Base-by-base conservation (phyloP, 2,113 vertebrate genomes). In the Poeciliopsis retropinna region DNA sequence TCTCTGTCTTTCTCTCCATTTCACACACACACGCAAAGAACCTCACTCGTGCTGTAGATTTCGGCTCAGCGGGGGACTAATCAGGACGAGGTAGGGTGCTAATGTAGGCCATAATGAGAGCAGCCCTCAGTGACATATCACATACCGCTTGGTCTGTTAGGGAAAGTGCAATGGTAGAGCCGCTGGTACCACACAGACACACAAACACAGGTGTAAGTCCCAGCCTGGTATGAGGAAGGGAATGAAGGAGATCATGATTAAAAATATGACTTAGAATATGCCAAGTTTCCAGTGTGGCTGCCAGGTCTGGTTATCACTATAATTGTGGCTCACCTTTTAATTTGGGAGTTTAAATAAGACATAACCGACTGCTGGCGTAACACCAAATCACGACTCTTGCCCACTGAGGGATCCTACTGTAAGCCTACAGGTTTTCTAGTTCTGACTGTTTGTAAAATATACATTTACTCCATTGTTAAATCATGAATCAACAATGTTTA, bases 91-190 rank as follows among this genome's bases (percentile, higher is more conserved):
- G 85, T 82, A 83, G 91, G 93, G 86, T 79, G 87, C 90, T 94
- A 93, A 95, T 94, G 90, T 85, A 82, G 87, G 83, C 86, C 86
- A 91, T 94, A 93, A 94, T 92, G 93, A 94, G 83, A 64, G 68
- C 69, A 85, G 80, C 60, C 76, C 82, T 85, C 80, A 72, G 84
- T 87, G 86, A 89, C 87, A 90, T 81, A 82, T 88, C 79, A 83
- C 74, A 87, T 84, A 80, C 81, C 82, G 85, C 44, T 60, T 60
- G 81, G 72, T 76, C 80, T 78, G 85, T 79, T 81, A 47, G 39
- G 72, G 80, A 70, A 79, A 60, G 65, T 63, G 54, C 73, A 74
- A 75, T 74, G 73, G 76, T 73, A 75, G 77, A 82, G 72, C 83
- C 63, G 76, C 71, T 67, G 32, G 28, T 75, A 63, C 67, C 80